phyloP scores from a whole-genome alignment of 2,888 invertebrate genomes.

The Leistus spinibarbis region DNA sequence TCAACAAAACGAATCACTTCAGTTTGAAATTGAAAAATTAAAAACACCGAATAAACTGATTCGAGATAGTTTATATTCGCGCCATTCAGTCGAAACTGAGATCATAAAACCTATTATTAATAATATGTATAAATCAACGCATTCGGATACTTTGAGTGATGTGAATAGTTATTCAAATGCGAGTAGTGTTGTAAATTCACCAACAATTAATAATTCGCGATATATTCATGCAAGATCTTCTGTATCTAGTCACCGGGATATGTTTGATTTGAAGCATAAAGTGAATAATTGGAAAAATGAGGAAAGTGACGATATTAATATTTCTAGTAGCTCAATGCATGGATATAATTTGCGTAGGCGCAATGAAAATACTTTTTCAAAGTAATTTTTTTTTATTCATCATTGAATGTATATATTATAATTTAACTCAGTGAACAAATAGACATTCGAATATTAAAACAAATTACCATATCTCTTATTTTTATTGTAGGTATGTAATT shows the following conservation, averaged over 20 bases:
- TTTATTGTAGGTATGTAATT: too few relatives aligned
- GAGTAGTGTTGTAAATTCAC: not conserved
- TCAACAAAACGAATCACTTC: constrained; percentile 51
- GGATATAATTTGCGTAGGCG: constrained; percentile 45
- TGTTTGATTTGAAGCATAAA: not conserved
- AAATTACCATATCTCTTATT: not conserved
- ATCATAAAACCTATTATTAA: constrained; percentile 30
- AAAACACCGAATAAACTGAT: constrained; percentile 2
- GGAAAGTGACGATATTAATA: not conserved
- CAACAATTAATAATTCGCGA: not conserved
- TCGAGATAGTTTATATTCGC: constrained; percentile 2
- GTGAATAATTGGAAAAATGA: not conserved
- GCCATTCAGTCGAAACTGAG: constrained; percentile 17
- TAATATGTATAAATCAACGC: constrained; percentile 25
- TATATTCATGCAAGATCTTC: constrained; percentile 1
- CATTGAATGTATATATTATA: not conserved
- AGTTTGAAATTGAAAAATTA: constrained; percentile 38
- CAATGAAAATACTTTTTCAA: constrained; percentile 7
- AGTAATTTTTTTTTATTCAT: too few relatives aligned
- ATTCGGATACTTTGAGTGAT: constrained; percentile 41
- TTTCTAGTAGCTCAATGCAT: not conserved
- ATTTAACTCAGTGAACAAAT: not conserved
- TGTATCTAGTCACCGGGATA: not conserved
- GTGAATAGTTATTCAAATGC: constrained; percentile 8
- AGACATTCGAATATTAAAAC: not conserved